Percentiles rank a stretch among this genome's conserved stretches.
phyloP scores from a whole-genome alignment of 64 coral and sea anemone genomes.

The Astreopora myriophthalma region DNA sequence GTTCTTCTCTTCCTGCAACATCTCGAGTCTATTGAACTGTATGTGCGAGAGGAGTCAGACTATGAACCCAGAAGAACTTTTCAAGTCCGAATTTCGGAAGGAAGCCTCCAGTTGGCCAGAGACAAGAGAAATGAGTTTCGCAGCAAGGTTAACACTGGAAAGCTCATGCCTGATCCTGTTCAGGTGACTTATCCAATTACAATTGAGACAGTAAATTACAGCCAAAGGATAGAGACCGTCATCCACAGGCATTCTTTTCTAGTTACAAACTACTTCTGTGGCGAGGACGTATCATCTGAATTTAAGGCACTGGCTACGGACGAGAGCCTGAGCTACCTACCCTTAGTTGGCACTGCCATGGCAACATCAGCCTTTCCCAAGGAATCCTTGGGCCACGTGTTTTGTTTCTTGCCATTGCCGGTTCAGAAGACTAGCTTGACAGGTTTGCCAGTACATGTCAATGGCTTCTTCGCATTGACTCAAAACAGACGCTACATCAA shows the following conservation, averaged over 20 bases:
- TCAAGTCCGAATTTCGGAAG: slow-evolving; percentile 49
- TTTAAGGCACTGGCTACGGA: slow-evolving; percentile 56
- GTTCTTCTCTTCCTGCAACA: slow-evolving; percentile 88
- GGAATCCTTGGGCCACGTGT: slow-evolving; percentile 38
- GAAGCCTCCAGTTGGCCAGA: slow-evolving; percentile 17
- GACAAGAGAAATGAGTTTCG: slow-evolving; percentile 68
- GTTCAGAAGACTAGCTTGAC: slow-evolving; percentile 81
- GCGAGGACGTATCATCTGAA: slow-evolving; percentile 34
- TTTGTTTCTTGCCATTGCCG: slow-evolving; percentile 93
- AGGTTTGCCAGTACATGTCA: slow-evolving; percentile 90
- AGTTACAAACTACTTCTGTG: slow-evolving; percentile 72
- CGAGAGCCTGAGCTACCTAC: slow-evolving; percentile 77
- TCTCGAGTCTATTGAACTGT: slow-evolving; percentile 86
- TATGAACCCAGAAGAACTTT: slow-evolving; percentile 49
- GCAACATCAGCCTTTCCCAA: neutral
- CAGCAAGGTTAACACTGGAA: neutral
- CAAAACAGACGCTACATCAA: slow-evolving; percentile 94
- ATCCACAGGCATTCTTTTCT: slow-evolving; percentile 45
- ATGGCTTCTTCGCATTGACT: slow-evolving; percentile 93
- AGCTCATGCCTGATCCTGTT: neutral
- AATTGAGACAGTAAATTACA: slow-evolving; percentile 19
- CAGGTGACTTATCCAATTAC: slow-evolving; percentile 58
- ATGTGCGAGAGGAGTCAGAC: slow-evolving; percentile 33
- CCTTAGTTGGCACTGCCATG: slow-evolving; percentile 75
- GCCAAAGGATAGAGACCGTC: neutral